phyloP scores from a whole-genome alignment of 2,113 vertebrate genomes.

The Spermophilus dauricus region DNA sequence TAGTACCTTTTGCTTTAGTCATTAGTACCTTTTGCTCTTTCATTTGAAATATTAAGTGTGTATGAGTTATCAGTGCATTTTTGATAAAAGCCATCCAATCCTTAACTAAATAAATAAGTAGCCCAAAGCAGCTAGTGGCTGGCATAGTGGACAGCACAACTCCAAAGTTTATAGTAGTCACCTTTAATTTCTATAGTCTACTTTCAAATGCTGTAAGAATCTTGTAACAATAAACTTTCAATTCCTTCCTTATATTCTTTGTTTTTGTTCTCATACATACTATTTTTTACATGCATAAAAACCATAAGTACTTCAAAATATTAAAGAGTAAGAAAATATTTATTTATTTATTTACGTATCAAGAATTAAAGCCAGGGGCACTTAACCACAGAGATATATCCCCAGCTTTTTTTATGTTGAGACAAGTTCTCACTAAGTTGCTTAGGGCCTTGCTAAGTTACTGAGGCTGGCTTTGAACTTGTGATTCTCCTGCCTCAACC shows the following conservation, averaged over 20 bases:
- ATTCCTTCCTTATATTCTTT: background rate
- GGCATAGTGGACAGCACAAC: background rate
- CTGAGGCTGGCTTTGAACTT: no score
- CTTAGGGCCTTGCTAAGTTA: no score
- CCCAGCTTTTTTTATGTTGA: no score
- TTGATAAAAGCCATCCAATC: background rate
- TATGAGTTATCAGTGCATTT: background rate
- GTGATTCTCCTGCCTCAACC: no score
- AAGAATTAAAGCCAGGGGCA: no score
- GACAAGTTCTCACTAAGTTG: no score
- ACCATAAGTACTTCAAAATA: background rate
- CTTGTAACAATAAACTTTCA: background rate
- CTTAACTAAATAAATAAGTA: background rate
- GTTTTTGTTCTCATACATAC: background rate
- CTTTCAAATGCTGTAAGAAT: background rate
- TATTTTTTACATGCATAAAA: background rate
- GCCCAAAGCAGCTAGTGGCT: background rate
- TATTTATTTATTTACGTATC: no score
- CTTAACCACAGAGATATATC: no score
- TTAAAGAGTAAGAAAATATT: no score
- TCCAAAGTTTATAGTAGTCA: background rate
- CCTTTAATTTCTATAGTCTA: no score
- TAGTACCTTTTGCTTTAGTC: constrained; percentile 59
- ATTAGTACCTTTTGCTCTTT: background rate
- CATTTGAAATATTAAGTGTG: constrained; percentile 27